phyloP scores from a whole-genome alignment of 1,140 invertebrate genomes.

The Brachystomella parvula region DNA sequence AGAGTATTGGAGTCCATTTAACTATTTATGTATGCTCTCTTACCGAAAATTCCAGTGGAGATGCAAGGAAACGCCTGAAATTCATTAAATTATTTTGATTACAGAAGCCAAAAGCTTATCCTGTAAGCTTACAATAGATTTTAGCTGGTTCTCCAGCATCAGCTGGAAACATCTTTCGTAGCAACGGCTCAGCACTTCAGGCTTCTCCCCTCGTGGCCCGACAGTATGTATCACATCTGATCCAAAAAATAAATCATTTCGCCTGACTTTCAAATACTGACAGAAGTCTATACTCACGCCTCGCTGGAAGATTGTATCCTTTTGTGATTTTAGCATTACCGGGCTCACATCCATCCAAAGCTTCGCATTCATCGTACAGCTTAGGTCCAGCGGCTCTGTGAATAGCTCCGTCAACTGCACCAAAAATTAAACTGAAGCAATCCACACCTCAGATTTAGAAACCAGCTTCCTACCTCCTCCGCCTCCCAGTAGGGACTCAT shows the following conservation, averaged over 20 bases:
- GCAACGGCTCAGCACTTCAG: slow-evolving; percentile 40
- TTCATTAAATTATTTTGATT: slow-evolving; percentile 22
- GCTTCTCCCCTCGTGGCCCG: slow-evolving; percentile 45
- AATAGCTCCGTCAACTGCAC: slow-evolving; percentile 64
- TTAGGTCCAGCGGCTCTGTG: slow-evolving; percentile 62
- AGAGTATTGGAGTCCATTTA: neutral
- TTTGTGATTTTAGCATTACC: slow-evolving; percentile 75
- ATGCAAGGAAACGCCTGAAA: slow-evolving; percentile 50
- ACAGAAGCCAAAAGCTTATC: slow-evolving; percentile 29
- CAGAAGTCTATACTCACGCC: slow-evolving; percentile 45
- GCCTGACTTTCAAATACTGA: neutral
- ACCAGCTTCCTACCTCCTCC: slow-evolving; percentile 53
- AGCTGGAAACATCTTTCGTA: slow-evolving; percentile 43
- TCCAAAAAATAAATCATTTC: slow-evolving; percentile 12
- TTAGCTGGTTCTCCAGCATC: slow-evolving; percentile 43
- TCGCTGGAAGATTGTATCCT: slow-evolving; percentile 66
- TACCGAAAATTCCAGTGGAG: slow-evolving; percentile 48
- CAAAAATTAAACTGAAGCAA: slow-evolving; percentile 10
- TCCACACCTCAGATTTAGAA: slow-evolving; percentile 10
- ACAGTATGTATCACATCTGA: slow-evolving; percentile 50
- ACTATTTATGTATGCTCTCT: neutral
- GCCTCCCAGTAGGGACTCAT: slow-evolving; percentile 65
- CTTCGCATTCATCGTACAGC: slow-evolving; percentile 62
- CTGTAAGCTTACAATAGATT: slow-evolving; percentile 42
- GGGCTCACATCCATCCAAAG: slow-evolving; percentile 60